A percentile compares a stretch with the other conserved stretches of the same genome.
phyloP scores from a whole-genome alignment of 2,797 vertebrate species.

The Serranus cabrilla region DNA sequence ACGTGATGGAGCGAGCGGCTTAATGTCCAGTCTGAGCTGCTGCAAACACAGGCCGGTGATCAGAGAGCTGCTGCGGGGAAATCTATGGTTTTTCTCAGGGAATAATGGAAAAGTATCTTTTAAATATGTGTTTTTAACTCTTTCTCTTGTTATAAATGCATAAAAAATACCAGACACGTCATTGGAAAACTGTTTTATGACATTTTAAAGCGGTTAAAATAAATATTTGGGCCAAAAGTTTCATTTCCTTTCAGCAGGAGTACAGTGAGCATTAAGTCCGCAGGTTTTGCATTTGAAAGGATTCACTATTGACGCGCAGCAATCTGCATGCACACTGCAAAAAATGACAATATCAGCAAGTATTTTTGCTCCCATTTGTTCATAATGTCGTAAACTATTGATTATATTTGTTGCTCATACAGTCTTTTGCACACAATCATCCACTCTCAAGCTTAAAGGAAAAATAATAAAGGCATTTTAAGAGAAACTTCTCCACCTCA shows the following conservation, averaged over 20 bases:
- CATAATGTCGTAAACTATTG: too few relatives aligned
- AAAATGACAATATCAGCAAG: not conserved
- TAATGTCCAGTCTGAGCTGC: constrained; percentile 11
- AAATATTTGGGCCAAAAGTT: not conserved
- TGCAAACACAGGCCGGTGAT: not conserved
- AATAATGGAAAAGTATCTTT: not conserved
- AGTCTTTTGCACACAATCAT: not conserved
- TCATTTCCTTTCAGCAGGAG: not conserved
- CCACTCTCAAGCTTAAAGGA: not conserved
- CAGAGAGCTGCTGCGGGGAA: not conserved
- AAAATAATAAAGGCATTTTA: not conserved
- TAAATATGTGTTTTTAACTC: not conserved
- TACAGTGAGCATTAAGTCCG: not conserved
- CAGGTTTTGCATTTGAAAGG: not conserved
- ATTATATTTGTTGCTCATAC: too few relatives aligned
- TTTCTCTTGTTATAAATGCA: not conserved
- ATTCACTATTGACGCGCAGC: not conserved
- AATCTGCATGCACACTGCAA: not conserved
- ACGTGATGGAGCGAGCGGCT: constrained; percentile 55
- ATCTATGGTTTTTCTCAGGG: not conserved
- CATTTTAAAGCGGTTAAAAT: not conserved
- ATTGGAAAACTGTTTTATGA: not conserved
- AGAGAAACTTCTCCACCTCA: not conserved
- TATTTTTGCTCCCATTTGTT: not conserved
- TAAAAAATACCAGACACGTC: not conserved